phyloP scores from a whole-genome alignment of 2,888 invertebrate genomes.

The Papilio protenor region DNA sequence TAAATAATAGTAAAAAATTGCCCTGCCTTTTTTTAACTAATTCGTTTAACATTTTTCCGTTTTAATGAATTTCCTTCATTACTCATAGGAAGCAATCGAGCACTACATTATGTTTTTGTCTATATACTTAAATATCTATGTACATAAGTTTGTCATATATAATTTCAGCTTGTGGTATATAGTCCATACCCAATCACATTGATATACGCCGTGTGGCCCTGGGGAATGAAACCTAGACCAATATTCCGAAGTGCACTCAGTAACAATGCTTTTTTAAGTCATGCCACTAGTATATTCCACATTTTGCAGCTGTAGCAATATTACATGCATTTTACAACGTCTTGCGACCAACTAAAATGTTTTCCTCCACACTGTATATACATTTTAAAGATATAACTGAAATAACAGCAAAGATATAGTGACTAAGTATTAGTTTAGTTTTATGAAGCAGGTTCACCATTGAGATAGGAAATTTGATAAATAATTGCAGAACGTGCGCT shows the following conservation, averaged over 20 bases:
- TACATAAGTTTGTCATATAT: background rate
- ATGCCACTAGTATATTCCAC: slow-evolving; percentile 26
- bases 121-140: background rate
- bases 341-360: slow-evolving; percentile 1
- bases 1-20: no score
- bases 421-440: background rate
- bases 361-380: background rate
- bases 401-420: background rate
- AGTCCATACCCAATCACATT: slow-evolving; percentile 13
- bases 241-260: slow-evolving; percentile 38
- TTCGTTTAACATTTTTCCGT: no score
- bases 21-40: background rate
- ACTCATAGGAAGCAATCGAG: background rate
- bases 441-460: background rate
- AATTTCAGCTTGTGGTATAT: background rate
- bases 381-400: background rate
- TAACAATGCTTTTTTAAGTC: slow-evolving; percentile 36
- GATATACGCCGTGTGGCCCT: slow-evolving; percentile 6
- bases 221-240: slow-evolving; percentile 37
- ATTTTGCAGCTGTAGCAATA: slow-evolving; percentile 25
- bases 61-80: background rate
- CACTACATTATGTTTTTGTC: background rate
- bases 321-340: slow-evolving; percentile 29
- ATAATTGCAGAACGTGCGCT: background rate
- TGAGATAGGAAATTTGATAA: background rate